Conservation (phyloP, 2,797 vertebrate species). For the Malacoctenus gilli region DNA sequence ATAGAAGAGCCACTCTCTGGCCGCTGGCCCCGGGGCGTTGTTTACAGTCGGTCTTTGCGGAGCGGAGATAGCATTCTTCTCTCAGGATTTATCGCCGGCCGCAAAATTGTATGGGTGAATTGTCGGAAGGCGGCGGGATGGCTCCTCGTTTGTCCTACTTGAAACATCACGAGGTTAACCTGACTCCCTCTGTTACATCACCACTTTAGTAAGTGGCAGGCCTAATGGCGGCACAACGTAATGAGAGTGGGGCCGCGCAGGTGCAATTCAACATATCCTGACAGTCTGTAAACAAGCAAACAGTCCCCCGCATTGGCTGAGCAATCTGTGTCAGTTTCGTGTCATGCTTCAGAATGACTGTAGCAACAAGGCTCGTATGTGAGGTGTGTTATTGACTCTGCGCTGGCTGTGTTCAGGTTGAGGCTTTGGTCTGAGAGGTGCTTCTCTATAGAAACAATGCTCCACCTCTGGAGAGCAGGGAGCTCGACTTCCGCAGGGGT, state of each 20-base stretch:
- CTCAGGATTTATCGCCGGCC: conserved; percentile 50
- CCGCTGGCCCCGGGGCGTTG: conserved; percentile 44
- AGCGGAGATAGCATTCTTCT: conserved; percentile 66
- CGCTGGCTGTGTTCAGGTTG: too few species aligned
- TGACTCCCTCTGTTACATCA: conserved; percentile 43
- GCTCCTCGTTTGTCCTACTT: conserved; percentile 35
- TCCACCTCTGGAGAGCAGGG: too few species aligned
- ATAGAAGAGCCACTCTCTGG: conserved; percentile 63
- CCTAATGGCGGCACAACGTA: conserved; percentile 17
- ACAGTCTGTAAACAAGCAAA: conserved; percentile 16
- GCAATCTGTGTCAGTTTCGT: too few species aligned
- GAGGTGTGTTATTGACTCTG: too few species aligned
- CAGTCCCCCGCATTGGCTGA: conserved; percentile 5
- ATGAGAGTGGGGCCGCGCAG: conserved; percentile 12
- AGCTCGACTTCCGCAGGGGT: too few species aligned
- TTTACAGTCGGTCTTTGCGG: conserved; percentile 60
- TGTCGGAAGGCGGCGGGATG: conserved; percentile 41
- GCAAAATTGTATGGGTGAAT: conserved; percentile 34
- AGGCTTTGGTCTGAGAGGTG: too few species aligned
- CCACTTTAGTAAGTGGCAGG: conserved; percentile 36
- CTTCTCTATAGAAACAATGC: too few species aligned
- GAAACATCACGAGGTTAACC: conserved; percentile 30
- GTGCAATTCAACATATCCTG: conserved; percentile 10
- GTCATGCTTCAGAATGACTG: too few species aligned
- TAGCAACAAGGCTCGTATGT: too few species aligned